Conservation (phyloP, 2,113 vertebrate genomes). For the Menidia beryllina region DNA sequence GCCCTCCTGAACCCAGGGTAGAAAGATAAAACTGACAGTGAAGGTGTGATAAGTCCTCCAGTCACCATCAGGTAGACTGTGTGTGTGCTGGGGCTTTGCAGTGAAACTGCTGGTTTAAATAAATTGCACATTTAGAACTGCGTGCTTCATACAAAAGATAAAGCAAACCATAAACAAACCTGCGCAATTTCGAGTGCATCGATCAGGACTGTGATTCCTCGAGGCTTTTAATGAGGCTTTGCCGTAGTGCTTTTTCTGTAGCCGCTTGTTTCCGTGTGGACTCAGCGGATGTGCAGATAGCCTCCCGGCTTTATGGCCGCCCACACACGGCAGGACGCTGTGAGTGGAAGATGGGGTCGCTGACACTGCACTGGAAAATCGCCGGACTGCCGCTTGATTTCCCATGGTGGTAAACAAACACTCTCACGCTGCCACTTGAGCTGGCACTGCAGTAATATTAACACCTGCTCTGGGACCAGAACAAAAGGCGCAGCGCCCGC, state of each 20-base stretch:
- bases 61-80: no score
- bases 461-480: constrained; percentile 37
- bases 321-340: constrained; percentile 32
- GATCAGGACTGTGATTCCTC: not conserved
- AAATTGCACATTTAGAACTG: no score
- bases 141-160: not conserved
- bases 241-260: constrained; percentile 3
- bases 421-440: constrained; percentile 46
- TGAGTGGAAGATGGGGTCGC: constrained; percentile 48
- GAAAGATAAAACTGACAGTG: no score
- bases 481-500: constrained; percentile 31
- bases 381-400: constrained; percentile 68
- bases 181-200: no score
- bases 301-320: constrained; percentile 18
- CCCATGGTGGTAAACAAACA: constrained; percentile 75
- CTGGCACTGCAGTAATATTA: constrained; percentile 59
- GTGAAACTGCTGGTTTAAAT: no score
- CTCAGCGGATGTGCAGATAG: constrained; percentile 19
- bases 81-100: no score
- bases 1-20: no score
- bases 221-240: constrained; percentile 3
- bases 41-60: no score
- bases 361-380: constrained; percentile 67
- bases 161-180: no score
- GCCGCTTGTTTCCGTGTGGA: constrained; percentile 21